phyloP scores from a whole-genome alignment of 2,888 invertebrate genomes.

The Copidosoma aretas region DNA sequence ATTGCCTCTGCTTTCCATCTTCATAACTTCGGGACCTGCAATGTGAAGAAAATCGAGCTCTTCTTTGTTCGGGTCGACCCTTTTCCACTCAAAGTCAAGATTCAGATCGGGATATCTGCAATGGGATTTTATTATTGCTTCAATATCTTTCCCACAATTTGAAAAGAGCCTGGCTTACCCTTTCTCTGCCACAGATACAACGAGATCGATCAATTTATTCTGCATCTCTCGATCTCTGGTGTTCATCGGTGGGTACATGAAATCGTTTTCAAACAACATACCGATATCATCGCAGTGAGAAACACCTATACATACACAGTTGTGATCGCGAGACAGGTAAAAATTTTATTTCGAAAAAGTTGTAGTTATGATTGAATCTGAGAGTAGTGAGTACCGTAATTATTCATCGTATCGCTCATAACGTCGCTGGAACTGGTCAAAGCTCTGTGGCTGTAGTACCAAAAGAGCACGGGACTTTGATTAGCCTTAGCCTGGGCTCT shows the following conservation, averaged over 20 bases:
- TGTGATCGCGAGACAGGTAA: too few relatives aligned
- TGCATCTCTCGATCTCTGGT: constrained; percentile 64
- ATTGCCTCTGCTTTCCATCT: constrained; percentile 63
- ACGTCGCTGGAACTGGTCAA: not conserved
- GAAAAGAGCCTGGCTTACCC: constrained; percentile 60
- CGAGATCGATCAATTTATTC: constrained; percentile 64
- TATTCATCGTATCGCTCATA: constrained; percentile 51
- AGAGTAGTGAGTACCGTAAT: constrained; percentile 64
- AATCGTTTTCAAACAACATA: constrained; percentile 67
- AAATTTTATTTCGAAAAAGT: too few relatives aligned
- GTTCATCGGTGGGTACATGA: constrained; percentile 59
- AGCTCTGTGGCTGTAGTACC: constrained; percentile 70
- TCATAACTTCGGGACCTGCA: constrained; percentile 47
- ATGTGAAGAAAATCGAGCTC: not conserved
- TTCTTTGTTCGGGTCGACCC: not conserved
- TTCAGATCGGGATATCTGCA: not conserved
- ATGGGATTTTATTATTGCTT: not conserved
- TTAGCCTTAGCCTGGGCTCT: constrained; percentile 67
- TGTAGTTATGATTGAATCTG: not conserved
- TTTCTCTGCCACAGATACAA: constrained; percentile 65
- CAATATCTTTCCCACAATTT: not conserved
- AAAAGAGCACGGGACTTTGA: constrained; percentile 70
- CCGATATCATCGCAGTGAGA: constrained; percentile 26
- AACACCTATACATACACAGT: constrained; percentile 4
- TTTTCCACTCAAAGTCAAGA: not conserved